A percentile compares a stretch with the other conserved stretches of the same genome.
phyloP scores from a whole-genome alignment of 2,888 invertebrate species.

The Melieria picta region DNA sequence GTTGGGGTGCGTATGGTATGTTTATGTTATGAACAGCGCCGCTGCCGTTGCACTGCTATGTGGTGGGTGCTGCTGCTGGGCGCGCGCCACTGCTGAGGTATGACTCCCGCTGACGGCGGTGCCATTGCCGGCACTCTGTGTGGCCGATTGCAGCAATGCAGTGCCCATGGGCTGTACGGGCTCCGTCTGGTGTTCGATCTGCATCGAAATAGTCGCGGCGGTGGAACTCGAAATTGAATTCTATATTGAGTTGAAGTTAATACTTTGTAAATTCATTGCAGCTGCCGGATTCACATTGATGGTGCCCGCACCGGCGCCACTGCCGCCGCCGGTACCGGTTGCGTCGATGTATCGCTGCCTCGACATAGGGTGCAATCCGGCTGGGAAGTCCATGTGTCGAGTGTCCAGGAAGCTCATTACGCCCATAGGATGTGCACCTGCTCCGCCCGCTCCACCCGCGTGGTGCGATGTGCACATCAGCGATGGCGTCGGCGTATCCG shows the following conservation, averaged over 20 bases:
- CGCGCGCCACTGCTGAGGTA: neutral
- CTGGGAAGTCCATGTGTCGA: slow-evolving; percentile 75
- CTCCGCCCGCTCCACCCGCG: slow-evolving; percentile 44
- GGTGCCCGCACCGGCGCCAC: slow-evolving; percentile 55
- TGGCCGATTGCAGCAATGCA: too few species aligned
- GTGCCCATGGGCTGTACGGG: slow-evolving; percentile 3
- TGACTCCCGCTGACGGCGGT: slow-evolving; percentile 20
- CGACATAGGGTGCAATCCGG: slow-evolving; percentile 71
- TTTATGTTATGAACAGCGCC: slow-evolving; percentile 49
- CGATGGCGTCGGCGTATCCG: slow-evolving; percentile 68
- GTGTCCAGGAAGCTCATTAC: slow-evolving; percentile 78
- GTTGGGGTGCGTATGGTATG: slow-evolving; percentile 1
- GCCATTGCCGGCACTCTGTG: slow-evolving; percentile 25
- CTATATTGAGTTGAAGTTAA: slow-evolving; percentile 83
- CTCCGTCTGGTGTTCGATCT: slow-evolving; percentile 38
- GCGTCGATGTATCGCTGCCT: slow-evolving; percentile 66
- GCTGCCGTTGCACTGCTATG: slow-evolving; percentile 40
- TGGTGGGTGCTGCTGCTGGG: slow-evolving; percentile 24
- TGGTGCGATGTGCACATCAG: slow-evolving; percentile 72
- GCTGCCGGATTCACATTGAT: slow-evolving; percentile 69
- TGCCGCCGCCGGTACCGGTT: slow-evolving; percentile 51
- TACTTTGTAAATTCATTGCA: slow-evolving; percentile 77
- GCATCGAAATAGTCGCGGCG: slow-evolving; percentile 41
- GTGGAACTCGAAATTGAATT: slow-evolving; percentile 58
- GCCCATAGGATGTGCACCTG: slow-evolving; percentile 70